Evolutionary conservation across 1,140 invertebrate genomes (phyloP), one percentile per base, ranked within the genome.

Genomic region (Samia ricini): DNA sequence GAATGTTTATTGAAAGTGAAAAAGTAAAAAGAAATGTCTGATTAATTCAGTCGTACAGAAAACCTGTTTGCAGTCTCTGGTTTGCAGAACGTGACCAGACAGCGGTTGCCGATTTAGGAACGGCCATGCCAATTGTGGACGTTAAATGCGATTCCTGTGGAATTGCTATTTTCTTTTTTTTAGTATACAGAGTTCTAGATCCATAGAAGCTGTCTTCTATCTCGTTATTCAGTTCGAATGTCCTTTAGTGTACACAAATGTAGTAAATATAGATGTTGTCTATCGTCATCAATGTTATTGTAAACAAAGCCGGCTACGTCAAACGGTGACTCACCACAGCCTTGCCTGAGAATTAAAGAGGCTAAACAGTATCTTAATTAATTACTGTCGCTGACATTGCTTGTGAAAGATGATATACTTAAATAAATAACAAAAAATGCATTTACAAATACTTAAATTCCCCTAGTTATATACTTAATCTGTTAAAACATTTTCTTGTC

Each of bases 71-170:
- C 82, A 69, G 76, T 77, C 72, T 72, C 72, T 77, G 81, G 84
- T 88, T 87, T 85, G 77, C 75, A 56, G 85, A 88, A 88, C 87
- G 87, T 89, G 87, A 89, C 83, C 81, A 88, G 85, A 89, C 85
- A 71, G 76, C 55, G 66, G 74, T 78, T 76, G 72, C 64, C 69
- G 64, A 69, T 64, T 65, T 68, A 71, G 68, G 72, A 58, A 70
- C 77, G 79, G 76, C 82, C 76, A 73, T 61, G 68, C 66, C 75
- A 74, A 78, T 81, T 75, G 75, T 72, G 60, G 56, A 59, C 56
- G 63, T 58, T 51, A 66, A 73, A 72, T 70, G 49, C 7, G 21
- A 52, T 52, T 52, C 19, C 51, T 22, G 12, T 23, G 10, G 20
- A 22, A 52, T 23, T 8, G 22, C 8, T 52, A 21, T 1, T 21